A percentile compares a stretch with the other conserved stretches of the same genome.
Conservation (phyloP, 53 echinoderm and acorn worm genomes). For the Mesocentrotus franciscanus region DNA sequence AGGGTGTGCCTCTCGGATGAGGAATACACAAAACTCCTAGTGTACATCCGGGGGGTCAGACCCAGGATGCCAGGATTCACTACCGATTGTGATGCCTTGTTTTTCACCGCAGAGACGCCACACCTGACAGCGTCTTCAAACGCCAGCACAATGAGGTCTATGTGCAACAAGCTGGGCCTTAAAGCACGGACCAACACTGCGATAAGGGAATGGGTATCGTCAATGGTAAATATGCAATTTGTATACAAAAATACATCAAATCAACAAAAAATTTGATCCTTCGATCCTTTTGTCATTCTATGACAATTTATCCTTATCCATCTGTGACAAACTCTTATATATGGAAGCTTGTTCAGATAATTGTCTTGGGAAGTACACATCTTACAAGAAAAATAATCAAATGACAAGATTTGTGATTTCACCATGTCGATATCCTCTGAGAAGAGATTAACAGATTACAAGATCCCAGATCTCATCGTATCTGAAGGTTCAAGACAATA, state of each 20-base stretch:
- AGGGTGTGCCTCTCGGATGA: background rate
- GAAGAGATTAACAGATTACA: background rate
- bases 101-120: no score
- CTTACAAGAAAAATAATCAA: background rate
- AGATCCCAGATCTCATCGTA: background rate
- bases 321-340: no score
- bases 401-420: background rate
- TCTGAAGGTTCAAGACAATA: background rate
- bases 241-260: conserved; percentile 14
- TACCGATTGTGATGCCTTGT: background rate
- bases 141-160: background rate
- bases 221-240: conserved; percentile 32
- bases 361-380: background rate
- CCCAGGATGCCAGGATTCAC: background rate
- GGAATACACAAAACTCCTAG: background rate
- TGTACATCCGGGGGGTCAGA: background rate
- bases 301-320: background rate
- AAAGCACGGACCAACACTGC: background rate
- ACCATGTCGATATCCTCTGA: conserved; percentile 32
- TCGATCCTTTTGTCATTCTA: conserved; percentile 1
- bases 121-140: background rate
- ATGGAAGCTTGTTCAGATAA: background rate
- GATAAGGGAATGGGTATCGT: background rate
- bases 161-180: background rate
- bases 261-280: background rate